Evolutionary conservation across 2,113 vertebrate species (phyloP).

Genomic region (Eira barbara): DNA sequence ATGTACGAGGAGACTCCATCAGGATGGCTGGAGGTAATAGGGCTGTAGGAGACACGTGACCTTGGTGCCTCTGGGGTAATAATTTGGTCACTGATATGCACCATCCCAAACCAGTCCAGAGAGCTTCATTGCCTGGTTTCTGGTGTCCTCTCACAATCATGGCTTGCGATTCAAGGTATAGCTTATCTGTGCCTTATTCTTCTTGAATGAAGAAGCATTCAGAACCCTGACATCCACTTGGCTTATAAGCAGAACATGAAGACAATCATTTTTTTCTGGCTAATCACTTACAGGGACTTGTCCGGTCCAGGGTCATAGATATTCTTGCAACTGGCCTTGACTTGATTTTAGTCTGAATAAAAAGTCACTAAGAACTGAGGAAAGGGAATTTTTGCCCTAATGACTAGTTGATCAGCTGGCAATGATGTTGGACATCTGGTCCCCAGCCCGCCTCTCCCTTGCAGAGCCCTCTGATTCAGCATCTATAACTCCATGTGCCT

Average conservation of each 20-base stretch:
- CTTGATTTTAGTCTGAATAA: conserved; percentile 46
- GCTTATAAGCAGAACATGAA: background rate
- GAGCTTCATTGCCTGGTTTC: background rate
- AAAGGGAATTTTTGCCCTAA: conserved; percentile 41
- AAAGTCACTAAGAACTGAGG: background rate
- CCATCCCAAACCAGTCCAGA: background rate
- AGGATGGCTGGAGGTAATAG: background rate
- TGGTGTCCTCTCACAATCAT: background rate
- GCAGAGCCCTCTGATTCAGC: background rate
- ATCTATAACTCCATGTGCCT: background rate
- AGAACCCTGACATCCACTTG: background rate
- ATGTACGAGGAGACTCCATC: background rate
- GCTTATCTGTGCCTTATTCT: background rate
- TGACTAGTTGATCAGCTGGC: background rate
- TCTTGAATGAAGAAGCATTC: conserved; percentile 19
- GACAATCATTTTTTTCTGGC: background rate
- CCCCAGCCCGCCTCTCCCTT: background rate
- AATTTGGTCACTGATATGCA: background rate
- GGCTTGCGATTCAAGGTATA: background rate
- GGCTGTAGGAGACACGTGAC: background rate
- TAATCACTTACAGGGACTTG: background rate
- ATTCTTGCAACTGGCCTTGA: conserved; percentile 17
- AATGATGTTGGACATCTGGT: conserved; percentile 4
- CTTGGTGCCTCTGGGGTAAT: background rate
- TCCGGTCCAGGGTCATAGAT: background rate